Conservation (phyloP, 2,888 invertebrate species). For the Antitype chi region DNA sequence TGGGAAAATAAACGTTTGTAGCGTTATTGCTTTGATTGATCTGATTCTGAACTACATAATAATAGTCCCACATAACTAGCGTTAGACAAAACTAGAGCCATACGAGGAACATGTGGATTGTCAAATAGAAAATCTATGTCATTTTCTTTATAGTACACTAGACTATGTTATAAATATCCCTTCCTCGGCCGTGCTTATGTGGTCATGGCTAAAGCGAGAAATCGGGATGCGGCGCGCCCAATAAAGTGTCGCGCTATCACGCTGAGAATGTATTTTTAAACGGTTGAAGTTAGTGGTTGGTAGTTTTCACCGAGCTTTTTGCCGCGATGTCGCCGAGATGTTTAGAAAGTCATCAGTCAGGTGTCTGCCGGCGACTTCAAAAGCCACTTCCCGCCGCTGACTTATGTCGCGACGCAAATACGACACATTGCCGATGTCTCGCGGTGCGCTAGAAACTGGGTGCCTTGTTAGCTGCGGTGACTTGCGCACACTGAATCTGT, state of each 20-base stretch:
- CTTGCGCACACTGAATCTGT: constrained; percentile 60
- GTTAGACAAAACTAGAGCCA: constrained; percentile 7
- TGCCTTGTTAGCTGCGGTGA: constrained; percentile 64
- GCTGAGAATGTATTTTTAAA: constrained; percentile 83
- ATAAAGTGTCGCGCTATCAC: constrained; percentile 74
- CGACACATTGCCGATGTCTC: constrained; percentile 58
- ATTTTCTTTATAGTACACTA: constrained; percentile 36
- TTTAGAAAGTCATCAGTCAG: constrained; percentile 90
- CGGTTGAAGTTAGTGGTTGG: constrained; percentile 82
- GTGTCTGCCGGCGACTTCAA: constrained; percentile 85
- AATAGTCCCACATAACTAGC: not conserved
- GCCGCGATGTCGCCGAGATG: constrained; percentile 80
- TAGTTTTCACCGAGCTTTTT: constrained; percentile 87
- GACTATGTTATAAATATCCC: constrained; percentile 56
- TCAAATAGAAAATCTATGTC: constrained; percentile 35
- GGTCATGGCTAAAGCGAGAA: constrained; percentile 68
- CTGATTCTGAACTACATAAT: constrained; percentile 44
- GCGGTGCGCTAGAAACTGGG: constrained; percentile 58
- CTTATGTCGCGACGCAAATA: constrained; percentile 77
- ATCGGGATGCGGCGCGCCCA: constrained; percentile 70
- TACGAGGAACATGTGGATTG: not conserved
- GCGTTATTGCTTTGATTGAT: constrained; percentile 55
- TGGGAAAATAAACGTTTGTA: constrained; percentile 51
- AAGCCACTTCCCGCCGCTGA: constrained; percentile 72
- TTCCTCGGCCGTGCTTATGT: constrained; percentile 52